Base-by-base conservation (phyloP, 2,888 invertebrate genomes). In the Bombylius discolor region DNA sequence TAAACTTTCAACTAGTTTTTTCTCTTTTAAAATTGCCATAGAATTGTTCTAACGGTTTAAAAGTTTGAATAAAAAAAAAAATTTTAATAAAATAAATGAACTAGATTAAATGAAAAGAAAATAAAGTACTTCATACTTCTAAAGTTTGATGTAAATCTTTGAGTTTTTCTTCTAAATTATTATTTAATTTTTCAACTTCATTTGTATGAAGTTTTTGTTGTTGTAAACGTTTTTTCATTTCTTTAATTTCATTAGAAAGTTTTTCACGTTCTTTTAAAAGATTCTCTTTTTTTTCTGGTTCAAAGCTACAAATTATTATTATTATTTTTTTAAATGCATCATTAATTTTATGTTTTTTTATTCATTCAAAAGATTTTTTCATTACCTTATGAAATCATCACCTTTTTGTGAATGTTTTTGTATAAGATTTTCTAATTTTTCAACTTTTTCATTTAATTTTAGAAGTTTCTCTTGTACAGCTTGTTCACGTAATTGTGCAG, bases 401-500 rank as follows among this genome's bases (percentile, higher is more conserved):
- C 4, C 39, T 42, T 42, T 42, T 7, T 42, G 39, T 4, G 39
- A 11, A 42, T 42, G 1, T 42, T 42, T 42, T 42, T 42, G 39
- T 42, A 42, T 11, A 5, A 42, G 4, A 42, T 11, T 42, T 42
- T 42, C 39, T 42, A 42, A 42, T 4, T 42, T 8, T 42, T 42
- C 39, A 42, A 42, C 11, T 42, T 42, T 42, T 42, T 42, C 39
- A 42, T 11, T 42, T 11, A 11, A 5, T 42, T 42, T 42, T 1
- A 5, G 39, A 11, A 42, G 12, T 52, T 72, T 72, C 34, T 71
- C 71, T 52, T 74, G 71, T 0, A 70, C 70, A 9, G 64, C 62
- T 58, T 74, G 71, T 52, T 74, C 74, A 6, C 74, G 69, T 46
- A 66, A 65, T 39, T 71, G 70, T 1, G 74, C 73, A 8, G 71